phyloP scores from a whole-genome alignment of 2,113 vertebrate genomes.

The Penelope pileata region DNA sequence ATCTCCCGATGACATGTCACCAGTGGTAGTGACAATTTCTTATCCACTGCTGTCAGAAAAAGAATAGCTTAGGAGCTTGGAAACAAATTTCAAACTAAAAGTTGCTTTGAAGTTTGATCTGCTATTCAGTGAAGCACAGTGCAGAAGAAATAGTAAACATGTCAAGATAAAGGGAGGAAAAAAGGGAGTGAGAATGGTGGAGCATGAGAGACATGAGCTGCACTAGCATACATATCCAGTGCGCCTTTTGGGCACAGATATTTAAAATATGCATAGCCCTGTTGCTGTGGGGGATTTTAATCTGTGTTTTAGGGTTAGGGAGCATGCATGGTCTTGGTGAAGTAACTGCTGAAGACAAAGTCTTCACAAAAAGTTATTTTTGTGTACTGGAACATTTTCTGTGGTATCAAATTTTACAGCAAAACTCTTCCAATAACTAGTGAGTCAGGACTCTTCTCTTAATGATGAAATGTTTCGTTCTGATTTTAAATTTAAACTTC shows the following conservation, averaged over 20 bases:
- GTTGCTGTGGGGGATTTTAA: not conserved
- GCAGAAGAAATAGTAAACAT: conserved; percentile 53
- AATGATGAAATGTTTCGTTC: not conserved
- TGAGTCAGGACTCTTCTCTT: not conserved
- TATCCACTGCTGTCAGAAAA: conserved; percentile 58
- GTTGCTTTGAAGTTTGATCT: conserved; percentile 71
- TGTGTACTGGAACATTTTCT: not conserved
- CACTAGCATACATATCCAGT: not conserved
- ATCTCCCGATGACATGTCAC: conserved; percentile 60
- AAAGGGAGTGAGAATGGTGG: not conserved
- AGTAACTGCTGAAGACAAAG: not conserved
- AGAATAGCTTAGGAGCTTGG: conserved; percentile 51
- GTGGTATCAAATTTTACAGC: not conserved
- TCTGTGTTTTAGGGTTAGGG: not conserved
- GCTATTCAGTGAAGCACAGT: conserved; percentile 35
- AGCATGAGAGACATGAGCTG: not conserved
- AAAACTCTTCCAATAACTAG: not conserved
- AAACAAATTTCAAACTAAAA: conserved; percentile 66
- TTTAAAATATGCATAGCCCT: not conserved
- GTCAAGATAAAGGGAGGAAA: conserved; percentile 52
- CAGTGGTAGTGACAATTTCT: conserved; percentile 57
- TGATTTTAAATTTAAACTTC: not conserved
- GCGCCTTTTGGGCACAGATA: not conserved
- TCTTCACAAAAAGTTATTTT: no score
- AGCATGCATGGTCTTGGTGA: not conserved